These are phyloP conservation scores for Malacosoma neustria DNA, from an alignment of 2,888 invertebrate genomes.

Conservation along the genomic window DNA sequence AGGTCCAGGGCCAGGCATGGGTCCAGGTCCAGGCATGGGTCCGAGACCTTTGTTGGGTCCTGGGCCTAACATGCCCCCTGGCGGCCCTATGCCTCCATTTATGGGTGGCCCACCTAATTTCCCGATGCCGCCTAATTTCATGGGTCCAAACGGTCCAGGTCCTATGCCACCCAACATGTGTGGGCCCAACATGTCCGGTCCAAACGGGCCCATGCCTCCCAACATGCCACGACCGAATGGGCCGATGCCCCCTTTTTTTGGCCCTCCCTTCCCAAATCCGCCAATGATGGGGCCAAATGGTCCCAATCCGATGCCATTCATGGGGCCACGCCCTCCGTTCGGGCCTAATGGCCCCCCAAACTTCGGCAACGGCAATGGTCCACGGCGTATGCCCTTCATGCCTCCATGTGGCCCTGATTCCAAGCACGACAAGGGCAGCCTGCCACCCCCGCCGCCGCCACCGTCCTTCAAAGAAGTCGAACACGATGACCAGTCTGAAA, in stretches of 20 bases:
- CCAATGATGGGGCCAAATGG: constrained; percentile 35
- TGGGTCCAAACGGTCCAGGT: constrained; percentile 54
- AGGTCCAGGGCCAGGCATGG: constrained; percentile 20
- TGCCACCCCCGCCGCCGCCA: constrained; percentile 52
- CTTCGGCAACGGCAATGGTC: constrained; percentile 33
- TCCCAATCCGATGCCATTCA: constrained; percentile 38
- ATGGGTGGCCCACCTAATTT: constrained; percentile 56
- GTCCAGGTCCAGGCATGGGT: constrained; percentile 23
- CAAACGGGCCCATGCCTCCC: constrained; percentile 34
- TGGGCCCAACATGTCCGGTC: constrained; percentile 30
- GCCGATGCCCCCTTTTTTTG: constrained; percentile 38
- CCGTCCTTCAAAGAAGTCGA: not conserved
- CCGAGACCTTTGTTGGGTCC: constrained; percentile 12
- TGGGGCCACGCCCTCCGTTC: constrained; percentile 52
- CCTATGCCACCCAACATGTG: constrained; percentile 39
- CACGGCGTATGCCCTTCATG: constrained; percentile 35
- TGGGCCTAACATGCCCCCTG: constrained; percentile 13
- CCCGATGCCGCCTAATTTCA: constrained; percentile 53
- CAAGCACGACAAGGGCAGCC: constrained; percentile 63
- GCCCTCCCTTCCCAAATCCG: constrained; percentile 29
- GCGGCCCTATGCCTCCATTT: constrained; percentile 15
- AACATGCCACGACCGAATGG: constrained; percentile 37
- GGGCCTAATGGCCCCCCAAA: constrained; percentile 47
- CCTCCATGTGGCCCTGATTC: constrained; percentile 12
- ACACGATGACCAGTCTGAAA: not conserved